Evolutionary conservation across 1,140 invertebrate species (phyloP).

Genomic region (Ceratina calcarata): DNA sequence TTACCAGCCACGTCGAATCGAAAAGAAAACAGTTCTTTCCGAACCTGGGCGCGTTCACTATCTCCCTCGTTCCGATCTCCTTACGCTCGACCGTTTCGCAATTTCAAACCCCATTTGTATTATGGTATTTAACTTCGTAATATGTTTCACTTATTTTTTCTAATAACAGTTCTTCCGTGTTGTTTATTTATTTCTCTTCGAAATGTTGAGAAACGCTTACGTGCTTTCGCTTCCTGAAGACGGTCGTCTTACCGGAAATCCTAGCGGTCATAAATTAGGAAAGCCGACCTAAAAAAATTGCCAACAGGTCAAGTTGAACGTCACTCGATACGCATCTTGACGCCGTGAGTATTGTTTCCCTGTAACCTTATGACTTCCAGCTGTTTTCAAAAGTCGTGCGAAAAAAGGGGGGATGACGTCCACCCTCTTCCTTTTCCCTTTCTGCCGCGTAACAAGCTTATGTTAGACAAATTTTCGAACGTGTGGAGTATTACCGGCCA

Average conservation of each 20-base stretch:
- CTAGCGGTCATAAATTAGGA: conserved; percentile 28
- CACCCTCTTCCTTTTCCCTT: background rate
- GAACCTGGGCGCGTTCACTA: background rate
- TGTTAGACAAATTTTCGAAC: background rate
- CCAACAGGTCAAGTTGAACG: conserved; percentile 1
- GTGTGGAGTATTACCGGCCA: background rate
- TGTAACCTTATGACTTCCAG: conserved; percentile 32
- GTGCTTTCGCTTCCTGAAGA: background rate
- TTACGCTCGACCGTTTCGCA: background rate
- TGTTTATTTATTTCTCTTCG: background rate
- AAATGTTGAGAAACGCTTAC: too few species aligned
- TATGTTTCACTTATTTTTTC: too few species aligned
- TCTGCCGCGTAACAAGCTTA: background rate
- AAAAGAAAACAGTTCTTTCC: background rate
- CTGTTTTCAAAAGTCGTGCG: conserved; percentile 18
- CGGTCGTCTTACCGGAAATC: conserved; percentile 18
- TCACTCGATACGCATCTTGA: conserved; percentile 15
- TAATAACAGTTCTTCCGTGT: background rate
- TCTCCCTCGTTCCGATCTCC: too few species aligned
- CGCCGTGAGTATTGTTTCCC: conserved; percentile 36
- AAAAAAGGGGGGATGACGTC: conserved; percentile 1
- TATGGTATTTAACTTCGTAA: too few species aligned
- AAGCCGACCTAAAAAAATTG: conserved; percentile 38
- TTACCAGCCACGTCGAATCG: background rate
- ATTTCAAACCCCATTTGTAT: too few species aligned